Base-by-base conservation (phyloP, 2,888 invertebrate genomes). In the Trichogramma evanescens region DNA sequence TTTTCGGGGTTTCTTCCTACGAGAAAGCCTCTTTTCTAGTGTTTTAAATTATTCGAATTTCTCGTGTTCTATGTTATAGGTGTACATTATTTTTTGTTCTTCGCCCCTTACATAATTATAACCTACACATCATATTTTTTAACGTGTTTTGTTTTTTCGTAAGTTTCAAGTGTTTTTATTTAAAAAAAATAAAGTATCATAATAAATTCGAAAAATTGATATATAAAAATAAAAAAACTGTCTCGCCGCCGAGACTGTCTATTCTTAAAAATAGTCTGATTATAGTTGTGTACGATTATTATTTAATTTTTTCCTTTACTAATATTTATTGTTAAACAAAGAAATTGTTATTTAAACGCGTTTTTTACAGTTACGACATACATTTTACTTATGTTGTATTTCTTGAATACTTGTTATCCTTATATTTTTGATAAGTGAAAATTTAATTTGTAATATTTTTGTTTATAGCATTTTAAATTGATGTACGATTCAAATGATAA, bases 201-300 rank as follows among this genome's bases (percentile, higher is more conserved):
- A 59, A 62, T 62, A 64, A 62, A 62, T 58, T 64, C 59, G 58
- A 64, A 62, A 63, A 64, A 64, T 62, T 58, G 64, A 62, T 62
- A 59, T 45, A 45, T 62, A 64, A 62, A 62, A 64, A 64, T 62
- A 64, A 64, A 64, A 64, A 64, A 64, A 64, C 63, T 63, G 61
- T 63, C 61, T 61, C 61, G 61, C 57, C 63, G 59, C 59, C 63
- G 61, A 63, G 59, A 63, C 63, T 61, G 58, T 61, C 61, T 63
- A 63, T 63, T 61, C 61, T 63, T 61, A 63, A 63, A 63, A 63
- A 63, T 63, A 63, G 58, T 63, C 58, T 56, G 59, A 61, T 63
- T 63, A 61, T 56, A 61, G 59, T 60, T 60, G 59, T 61, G 58
- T 60, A 57, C 60, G 58, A 8, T 61, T 61, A 56, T 56, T 60